Conservation (phyloP, 2,797 vertebrate genomes). For the Ctenosaura bakeri region DNA sequence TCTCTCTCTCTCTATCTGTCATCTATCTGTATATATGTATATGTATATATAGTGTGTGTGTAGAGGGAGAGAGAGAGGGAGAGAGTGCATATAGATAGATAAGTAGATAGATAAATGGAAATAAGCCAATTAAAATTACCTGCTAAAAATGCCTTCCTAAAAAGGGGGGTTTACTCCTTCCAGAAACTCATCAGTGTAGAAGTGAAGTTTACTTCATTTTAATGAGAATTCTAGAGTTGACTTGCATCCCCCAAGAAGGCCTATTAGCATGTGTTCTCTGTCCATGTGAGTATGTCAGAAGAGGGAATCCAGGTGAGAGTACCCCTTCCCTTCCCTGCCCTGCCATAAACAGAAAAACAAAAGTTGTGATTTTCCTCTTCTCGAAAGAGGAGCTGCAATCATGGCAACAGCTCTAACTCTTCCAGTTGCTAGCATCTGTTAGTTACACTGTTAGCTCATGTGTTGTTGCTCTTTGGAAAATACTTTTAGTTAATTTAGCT, state of each 20-base stretch:
- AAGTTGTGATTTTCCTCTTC: neutral
- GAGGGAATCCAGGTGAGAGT: neutral
- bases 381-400: neutral
- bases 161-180: too few relatives aligned
- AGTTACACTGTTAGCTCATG: conserved; percentile 1
- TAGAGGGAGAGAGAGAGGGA: too few relatives aligned
- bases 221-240: neutral
- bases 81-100: neutral
- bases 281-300: neutral
- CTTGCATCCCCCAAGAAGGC: neutral
- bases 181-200: neutral
- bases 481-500: neutral
- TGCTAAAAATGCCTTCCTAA: too few relatives aligned
- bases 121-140: too few relatives aligned
- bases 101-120: too few relatives aligned
- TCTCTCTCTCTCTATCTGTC: too few relatives aligned
- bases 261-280: neutral
- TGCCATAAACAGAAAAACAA: neutral
- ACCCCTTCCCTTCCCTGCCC: neutral
- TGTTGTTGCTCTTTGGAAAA: neutral
- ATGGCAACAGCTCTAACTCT: neutral
- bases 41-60: too few relatives aligned
- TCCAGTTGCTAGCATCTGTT: neutral
- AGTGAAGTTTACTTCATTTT: neutral
- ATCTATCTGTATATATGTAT: too few relatives aligned